These are phyloP conservation scores for Procavia capensis DNA, from an alignment of 2,113 vertebrate genomes.

Conservation along the genomic window DNA sequence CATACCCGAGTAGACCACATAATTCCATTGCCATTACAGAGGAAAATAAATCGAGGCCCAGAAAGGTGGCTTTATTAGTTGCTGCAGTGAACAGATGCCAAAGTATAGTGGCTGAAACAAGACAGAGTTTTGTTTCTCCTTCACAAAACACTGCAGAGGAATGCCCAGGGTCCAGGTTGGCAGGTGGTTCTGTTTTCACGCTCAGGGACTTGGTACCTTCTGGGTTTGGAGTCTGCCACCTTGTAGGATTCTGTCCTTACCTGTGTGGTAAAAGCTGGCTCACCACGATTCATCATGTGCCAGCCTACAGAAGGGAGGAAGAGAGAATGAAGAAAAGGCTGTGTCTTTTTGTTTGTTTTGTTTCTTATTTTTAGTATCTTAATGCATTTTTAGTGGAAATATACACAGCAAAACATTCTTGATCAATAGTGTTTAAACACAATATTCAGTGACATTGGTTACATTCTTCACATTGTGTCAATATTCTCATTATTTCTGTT, in stretches of 20 bases:
- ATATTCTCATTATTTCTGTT: too few species aligned
- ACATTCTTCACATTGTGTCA: too few species aligned
- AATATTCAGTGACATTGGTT: too few species aligned
- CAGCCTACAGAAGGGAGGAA: neutral
- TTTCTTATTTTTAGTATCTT: too few species aligned
- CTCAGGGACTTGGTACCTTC: neutral
- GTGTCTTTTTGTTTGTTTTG: neutral
- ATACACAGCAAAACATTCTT: too few species aligned
- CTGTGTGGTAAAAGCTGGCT: neutral
- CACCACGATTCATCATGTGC: neutral
- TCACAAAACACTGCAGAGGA: neutral
- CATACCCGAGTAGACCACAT: neutral
- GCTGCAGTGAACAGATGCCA: neutral
- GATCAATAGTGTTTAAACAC: too few species aligned
- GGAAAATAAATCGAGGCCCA: constrained; percentile 24
- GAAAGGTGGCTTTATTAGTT: neutral
- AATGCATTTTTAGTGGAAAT: too few species aligned
- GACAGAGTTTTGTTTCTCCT: neutral
- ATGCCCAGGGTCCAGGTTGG: neutral
- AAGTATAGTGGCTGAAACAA: neutral
- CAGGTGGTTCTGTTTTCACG: neutral
- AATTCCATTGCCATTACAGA: constrained; percentile 18
- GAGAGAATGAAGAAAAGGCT: neutral
- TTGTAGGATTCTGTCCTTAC: neutral
- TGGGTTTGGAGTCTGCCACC: neutral